Base-by-base conservation (phyloP, 2,797 vertebrate genomes). In the Poecile montanus region DNA sequence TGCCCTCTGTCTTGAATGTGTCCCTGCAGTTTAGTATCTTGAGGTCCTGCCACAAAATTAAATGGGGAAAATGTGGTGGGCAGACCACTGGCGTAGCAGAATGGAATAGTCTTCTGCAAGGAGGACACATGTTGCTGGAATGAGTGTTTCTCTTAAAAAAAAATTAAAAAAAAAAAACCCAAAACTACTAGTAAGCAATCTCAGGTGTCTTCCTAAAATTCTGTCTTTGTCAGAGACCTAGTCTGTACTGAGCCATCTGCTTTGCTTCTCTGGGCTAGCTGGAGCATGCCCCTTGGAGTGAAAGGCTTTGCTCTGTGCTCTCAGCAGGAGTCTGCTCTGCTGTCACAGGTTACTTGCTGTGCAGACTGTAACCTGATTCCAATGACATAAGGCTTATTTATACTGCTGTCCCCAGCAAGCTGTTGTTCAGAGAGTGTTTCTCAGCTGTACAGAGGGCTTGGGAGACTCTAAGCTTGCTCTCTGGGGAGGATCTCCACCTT, bases 321-420 rank as follows among this genome's bases (percentile, higher is more conserved):
- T 62, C 62, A 77, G 82, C 73, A 57, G 73, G 53, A 67, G 42
- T 9, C 80, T 67, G 54, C 65, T 73, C 65, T 7, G 16, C 48
- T 86, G 32, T 22, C 84, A 16, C 16, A 82, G 75, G 68, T 71
- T 81, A 10, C 47, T 86, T 78, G 45, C 63, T 16, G 6, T 27
- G 58, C 78, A 66, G 81, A 66, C 93, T 93, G 93, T 88, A 96
- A 92, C 71, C 72, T 32, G 81, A 96, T 74, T 91, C 89, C 50
- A 7, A 2, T 66, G 94, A 81, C 77, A 75, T 77, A 66, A 85
- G 77, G 40, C 45, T 94, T 94, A 91, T 94, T 95, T 94, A 93
- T 83, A 80, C 60, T 2, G 0, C 45, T 61, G 47, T 91, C 71
- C 63, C 89, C 32, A 48, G 85, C 45, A 48, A 78, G 83, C 85